phyloP scores from a whole-genome alignment of 2,888 invertebrate species.

The Caenorhabditis sp. region DNA sequence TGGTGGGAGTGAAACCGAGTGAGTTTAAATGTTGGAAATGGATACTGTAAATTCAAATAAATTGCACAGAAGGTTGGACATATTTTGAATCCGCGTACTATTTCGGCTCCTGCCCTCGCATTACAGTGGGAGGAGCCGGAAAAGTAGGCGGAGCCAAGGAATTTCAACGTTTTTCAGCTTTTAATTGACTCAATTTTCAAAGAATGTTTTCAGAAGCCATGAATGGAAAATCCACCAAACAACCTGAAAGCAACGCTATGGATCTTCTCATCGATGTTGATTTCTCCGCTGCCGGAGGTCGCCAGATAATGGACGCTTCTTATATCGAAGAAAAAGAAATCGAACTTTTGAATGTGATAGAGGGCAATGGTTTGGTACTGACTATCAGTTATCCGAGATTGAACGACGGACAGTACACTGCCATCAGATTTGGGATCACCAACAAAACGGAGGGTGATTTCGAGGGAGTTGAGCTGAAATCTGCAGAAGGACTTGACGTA shows the following conservation, averaged over 20 bases:
- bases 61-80: too few species aligned
- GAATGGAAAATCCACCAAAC: slow-evolving; percentile 42
- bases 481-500: slow-evolving; percentile 48
- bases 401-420: slow-evolving; percentile 69
- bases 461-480: slow-evolving; percentile 53
- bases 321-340: slow-evolving; percentile 34
- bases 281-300: slow-evolving; percentile 72
- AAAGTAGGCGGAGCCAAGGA: too few species aligned
- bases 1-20: not conserved
- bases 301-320: slow-evolving; percentile 62
- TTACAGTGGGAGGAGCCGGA: too few species aligned
- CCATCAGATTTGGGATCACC: slow-evolving; percentile 56
- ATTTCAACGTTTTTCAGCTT: too few species aligned
- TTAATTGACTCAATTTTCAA: too few species aligned
- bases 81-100: too few species aligned
- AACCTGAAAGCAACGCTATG: slow-evolving; percentile 51
- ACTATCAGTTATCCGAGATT: slow-evolving; percentile 60
- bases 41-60: too few species aligned
- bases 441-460: slow-evolving; percentile 59
- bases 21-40: too few species aligned
- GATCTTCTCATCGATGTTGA: slow-evolving; percentile 75
- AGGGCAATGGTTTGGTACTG: slow-evolving; percentile 66
- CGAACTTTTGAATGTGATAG: slow-evolving; percentile 70
- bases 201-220: slow-evolving; percentile 27
- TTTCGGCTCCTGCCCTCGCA: too few species aligned